Conservation (phyloP, 2,888 invertebrate species). For the Parochlus steinenii region DNA sequence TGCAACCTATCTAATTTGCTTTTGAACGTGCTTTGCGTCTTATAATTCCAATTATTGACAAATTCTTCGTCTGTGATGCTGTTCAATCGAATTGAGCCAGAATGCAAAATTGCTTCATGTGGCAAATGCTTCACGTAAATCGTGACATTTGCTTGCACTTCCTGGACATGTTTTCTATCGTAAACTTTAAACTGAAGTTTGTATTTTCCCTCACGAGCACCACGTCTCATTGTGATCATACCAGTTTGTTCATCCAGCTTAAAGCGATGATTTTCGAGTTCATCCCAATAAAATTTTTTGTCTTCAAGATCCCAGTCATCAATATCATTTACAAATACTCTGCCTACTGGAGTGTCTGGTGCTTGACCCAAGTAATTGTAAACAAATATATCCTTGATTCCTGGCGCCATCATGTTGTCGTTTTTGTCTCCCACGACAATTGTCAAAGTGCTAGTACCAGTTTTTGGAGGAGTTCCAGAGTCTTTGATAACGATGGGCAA, state of each 20-base stretch:
- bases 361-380: slow-evolving; percentile 62
- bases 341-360: slow-evolving; percentile 52
- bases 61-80: slow-evolving; percentile 67
- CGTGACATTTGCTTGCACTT: slow-evolving; percentile 59
- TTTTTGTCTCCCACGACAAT: slow-evolving; percentile 75
- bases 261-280: slow-evolving; percentile 44
- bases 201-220: slow-evolving; percentile 50
- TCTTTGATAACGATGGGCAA: slow-evolving; percentile 72
- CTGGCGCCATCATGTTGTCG: slow-evolving; percentile 71
- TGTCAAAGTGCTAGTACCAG: slow-evolving; percentile 60
- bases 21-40: slow-evolving; percentile 42
- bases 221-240: slow-evolving; percentile 61
- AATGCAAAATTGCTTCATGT: slow-evolving; percentile 63
- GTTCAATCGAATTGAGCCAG: slow-evolving; percentile 56
- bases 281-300: slow-evolving; percentile 64
- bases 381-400: slow-evolving; percentile 64
- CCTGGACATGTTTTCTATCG: slow-evolving; percentile 58
- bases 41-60: slow-evolving; percentile 56
- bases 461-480: slow-evolving; percentile 57
- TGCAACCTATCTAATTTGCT: slow-evolving; percentile 55
- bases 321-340: slow-evolving; percentile 64
- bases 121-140: slow-evolving; percentile 60
- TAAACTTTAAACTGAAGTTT: slow-evolving; percentile 45
- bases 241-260: slow-evolving; percentile 56
- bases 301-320: slow-evolving; percentile 79